phyloP scores from a whole-genome alignment of 2,797 vertebrate genomes.

The Megaceryle alcyon region DNA sequence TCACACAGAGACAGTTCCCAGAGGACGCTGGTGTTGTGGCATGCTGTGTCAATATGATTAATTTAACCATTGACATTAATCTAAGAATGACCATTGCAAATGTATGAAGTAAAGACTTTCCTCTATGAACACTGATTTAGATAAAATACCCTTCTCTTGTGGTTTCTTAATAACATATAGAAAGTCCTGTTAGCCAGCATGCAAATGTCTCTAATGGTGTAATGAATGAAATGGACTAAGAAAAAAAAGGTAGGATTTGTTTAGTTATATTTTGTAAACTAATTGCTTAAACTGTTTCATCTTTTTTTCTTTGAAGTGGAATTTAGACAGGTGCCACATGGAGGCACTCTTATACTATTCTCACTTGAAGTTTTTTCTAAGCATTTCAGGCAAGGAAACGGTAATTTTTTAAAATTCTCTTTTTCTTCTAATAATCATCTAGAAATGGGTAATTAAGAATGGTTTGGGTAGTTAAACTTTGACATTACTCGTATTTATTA shows the following conservation, averaged over 20 bases:
- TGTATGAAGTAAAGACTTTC: background rate
- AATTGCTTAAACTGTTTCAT: constrained; percentile 20
- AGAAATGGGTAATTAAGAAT: constrained; percentile 76
- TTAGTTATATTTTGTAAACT: background rate
- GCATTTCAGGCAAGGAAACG: background rate
- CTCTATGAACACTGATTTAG: background rate
- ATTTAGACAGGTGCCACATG: constrained; percentile 78
- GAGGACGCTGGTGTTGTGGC: rapidly evolving
- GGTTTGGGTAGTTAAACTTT: constrained; percentile 80
- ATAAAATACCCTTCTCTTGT: background rate
- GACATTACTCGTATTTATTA: constrained; percentile 76
- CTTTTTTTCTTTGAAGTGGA: constrained; percentile 25
- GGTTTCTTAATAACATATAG: background rate
- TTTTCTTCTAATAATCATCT: constrained; percentile 70
- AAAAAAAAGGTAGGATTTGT: background rate
- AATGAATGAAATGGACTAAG: background rate
- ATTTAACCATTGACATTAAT: background rate
- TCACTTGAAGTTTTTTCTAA: constrained; percentile 27
- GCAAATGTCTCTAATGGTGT: background rate
- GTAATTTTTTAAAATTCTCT: background rate
- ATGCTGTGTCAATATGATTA: background rate
- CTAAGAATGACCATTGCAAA: background rate
- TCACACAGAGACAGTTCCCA: background rate
- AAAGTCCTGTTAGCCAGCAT: background rate
- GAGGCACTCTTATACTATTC: constrained; percentile 81